Evolutionary conservation across 2,113 vertebrate species (phyloP), one percentile per base, ranked within the genome.

Genomic region (Hippocampus comes): DNA sequence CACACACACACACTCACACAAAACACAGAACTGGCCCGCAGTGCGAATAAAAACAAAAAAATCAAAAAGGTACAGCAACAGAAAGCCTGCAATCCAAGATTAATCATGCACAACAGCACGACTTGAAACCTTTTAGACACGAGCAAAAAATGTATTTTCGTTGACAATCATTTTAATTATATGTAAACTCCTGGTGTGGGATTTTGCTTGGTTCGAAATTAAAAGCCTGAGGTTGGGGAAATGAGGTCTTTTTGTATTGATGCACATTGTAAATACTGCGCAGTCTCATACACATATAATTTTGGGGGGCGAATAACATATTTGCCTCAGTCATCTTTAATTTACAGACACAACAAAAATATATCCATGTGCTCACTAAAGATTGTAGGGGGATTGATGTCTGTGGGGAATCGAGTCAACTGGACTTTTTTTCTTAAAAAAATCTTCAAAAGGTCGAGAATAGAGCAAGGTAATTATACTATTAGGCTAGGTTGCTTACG

Each of bases 21-120:
- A 2, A 21, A 91, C 91, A 91, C 92, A 92, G 91, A 94, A 91
- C 91, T 43, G 63, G 42, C 42, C 63, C 41, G 63, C 43, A 66
- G 14, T 66, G 64, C 64, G 15, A 27, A 48, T 1, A 42, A 41
- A 41, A 38, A 46, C 30, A 38, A 38, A 38, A 38, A 38, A 38
- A 6, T 38, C 34, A 48, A 66, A 11, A 23, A 65, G 41, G 18
- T 20, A 41, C 64, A 66, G n/a, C n/a, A 14, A n/a, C 2, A 9
- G 5, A 30, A 3, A 30, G 2, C 57, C 5, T 8, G 10, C 14
- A 57, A 21, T 2, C 21, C 53, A 20, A 55, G 51, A 20, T 9
- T n/a, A 57, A 59, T 25, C 5, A 60, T 30, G 14, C 25, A 6
- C 15, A 55, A 21, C 20, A 53, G 49, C 49, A 20, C 18, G 18